Percentiles rank a stretch among this genome's conserved stretches.
These are phyloP conservation scores for Gallinago media DNA, from an alignment of 2,113 vertebrate species.

Conservation along the genomic window DNA sequence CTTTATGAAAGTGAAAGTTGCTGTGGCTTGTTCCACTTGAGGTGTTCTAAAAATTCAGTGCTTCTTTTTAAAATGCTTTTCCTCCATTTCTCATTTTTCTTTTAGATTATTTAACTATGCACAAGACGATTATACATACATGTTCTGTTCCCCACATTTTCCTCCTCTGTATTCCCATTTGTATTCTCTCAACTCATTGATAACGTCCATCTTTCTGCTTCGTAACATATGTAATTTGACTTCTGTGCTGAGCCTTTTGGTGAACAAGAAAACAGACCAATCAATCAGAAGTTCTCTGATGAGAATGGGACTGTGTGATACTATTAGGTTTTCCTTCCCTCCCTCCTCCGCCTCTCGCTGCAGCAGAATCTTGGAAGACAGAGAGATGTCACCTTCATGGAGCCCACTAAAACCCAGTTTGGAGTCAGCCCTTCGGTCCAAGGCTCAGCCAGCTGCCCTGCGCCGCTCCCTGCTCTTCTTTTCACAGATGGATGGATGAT, in stretches of 20 bases:
- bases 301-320: not conserved
- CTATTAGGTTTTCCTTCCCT: not conserved
- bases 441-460: not conserved
- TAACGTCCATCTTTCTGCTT: fast-evolving
- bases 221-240: not conserved
- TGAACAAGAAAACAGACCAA: not conserved
- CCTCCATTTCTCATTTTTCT: not conserved
- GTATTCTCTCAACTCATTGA: not conserved
- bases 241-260: not conserved
- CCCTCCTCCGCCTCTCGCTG: not conserved
- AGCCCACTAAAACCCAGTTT: too few relatives aligned
- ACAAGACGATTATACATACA: not conserved
- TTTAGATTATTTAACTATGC: not conserved
- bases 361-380: not conserved
- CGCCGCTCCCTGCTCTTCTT: fast-evolving
- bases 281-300: not conserved
- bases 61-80: not conserved
- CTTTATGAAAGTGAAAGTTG: not conserved
- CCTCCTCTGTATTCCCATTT: not conserved
- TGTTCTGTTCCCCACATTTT: not conserved
- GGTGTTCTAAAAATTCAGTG: not conserved
- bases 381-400: too few relatives aligned
- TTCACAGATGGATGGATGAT: not conserved
- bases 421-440: not conserved
- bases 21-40: not conserved